A percentile compares a stretch with the other conserved stretches of the same genome.
These are phyloP conservation scores for Prunella himalayana DNA, from an alignment of 2,113 vertebrate species.

Conservation along the genomic window DNA sequence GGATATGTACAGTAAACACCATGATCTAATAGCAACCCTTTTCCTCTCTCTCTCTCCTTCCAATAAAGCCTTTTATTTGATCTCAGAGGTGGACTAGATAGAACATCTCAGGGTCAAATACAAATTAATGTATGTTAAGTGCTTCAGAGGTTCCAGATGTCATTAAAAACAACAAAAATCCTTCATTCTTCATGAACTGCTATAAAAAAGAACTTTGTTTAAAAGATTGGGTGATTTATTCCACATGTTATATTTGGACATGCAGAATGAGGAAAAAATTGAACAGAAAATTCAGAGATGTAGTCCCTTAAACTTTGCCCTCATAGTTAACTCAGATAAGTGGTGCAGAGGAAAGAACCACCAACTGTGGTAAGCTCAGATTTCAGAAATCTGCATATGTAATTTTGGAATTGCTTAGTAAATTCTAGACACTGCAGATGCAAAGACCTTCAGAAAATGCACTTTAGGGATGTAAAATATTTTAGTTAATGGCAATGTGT, in stretches of 20 bases:
- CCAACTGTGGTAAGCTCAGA: neutral
- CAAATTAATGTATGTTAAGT: constrained; percentile 39
- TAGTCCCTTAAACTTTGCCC: neutral
- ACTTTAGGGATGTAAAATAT: constrained; percentile 4
- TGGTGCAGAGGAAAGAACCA: neutral
- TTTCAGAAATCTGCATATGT: neutral
- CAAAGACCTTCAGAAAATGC: constrained; percentile 1
- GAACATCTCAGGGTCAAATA: constrained; percentile 59
- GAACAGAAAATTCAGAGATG: neutral
- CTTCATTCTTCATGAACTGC: neutral
- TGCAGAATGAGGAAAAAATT: neutral
- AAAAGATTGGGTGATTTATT: neutral
- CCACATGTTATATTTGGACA: neutral
- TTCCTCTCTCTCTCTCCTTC: constrained; percentile 50
- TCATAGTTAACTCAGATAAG: neutral
- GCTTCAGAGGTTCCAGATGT: constrained; percentile 64
- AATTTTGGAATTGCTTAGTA: neutral
- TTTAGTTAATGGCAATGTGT: neutral
- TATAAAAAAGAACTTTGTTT: neutral
- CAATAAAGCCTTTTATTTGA: constrained; percentile 69
- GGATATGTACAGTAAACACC: constrained; percentile 32
- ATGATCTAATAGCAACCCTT: constrained; percentile 56
- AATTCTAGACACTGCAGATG: neutral
- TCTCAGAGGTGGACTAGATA: constrained; percentile 47
- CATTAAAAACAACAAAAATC: constrained; percentile 49